Conservation (phyloP, 2,113 vertebrate species). For the Pithys albifrons region DNA sequence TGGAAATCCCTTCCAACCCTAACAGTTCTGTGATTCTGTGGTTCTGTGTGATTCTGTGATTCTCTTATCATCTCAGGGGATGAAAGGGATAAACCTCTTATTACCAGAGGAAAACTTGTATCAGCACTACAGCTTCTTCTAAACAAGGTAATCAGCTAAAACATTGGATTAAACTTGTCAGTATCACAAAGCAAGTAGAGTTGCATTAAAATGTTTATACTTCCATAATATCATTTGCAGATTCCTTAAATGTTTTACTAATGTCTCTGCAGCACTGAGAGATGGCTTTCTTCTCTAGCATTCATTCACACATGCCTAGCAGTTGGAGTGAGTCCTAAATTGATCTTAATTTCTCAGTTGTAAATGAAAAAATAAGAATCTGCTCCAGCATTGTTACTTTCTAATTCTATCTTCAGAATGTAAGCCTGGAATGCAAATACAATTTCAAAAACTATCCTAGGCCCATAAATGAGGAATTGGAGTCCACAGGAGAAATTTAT, state of each 20-base stretch:
- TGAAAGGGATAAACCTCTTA: background rate
- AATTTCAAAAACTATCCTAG: background rate
- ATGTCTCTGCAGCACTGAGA: background rate
- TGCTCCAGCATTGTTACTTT: background rate
- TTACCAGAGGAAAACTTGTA: background rate
- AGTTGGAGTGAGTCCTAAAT: background rate
- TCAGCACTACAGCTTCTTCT: background rate
- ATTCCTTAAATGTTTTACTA: background rate
- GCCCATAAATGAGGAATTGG: background rate
- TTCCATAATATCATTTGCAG: background rate
- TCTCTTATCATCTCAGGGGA: background rate
- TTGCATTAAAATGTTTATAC: background rate
- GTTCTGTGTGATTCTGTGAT: background rate
- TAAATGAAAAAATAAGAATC: background rate
- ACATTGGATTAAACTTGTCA: background rate
- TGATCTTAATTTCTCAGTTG: background rate
- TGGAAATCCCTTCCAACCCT: background rate
- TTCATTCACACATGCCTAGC: background rate
- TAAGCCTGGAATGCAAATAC: background rate
- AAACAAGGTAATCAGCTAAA: background rate
- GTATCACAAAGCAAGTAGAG: background rate
- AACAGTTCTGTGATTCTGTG: background rate
- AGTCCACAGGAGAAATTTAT: background rate
- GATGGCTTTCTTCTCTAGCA: background rate
- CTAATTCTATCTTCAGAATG: background rate